Evolutionary conservation across 2,797 vertebrate species (phyloP), one percentile per base, ranked within the genome.

Genomic region (Mastacembelus armatus): DNA sequence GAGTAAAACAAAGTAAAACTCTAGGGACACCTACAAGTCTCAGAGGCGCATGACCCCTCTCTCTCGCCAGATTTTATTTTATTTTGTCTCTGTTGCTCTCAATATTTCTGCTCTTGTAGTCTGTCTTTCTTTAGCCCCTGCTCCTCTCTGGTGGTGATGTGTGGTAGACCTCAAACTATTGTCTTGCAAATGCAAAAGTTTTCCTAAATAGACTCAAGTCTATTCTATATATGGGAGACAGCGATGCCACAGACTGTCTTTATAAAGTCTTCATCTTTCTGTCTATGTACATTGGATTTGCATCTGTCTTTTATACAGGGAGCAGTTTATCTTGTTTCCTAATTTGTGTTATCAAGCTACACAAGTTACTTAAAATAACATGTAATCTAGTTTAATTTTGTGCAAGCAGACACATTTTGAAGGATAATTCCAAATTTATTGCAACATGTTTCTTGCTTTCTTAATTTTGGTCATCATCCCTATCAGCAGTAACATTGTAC

Each of bases 101-200:
- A 10, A 29, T 50, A 54, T 76, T 61, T 64, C 62, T 21, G 15
- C 49, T 77, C 66, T 61, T 7, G n/a, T 14, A 54, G 61, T 33
- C 71, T 40, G 61, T 66, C 77, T 80, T 32, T 84, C 79, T 79
- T 75, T 70, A 81, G 76, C 83, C 72, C 65, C 30, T 45, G 52
- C 67, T 84, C 64, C 75, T 85, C 81, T 80, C 71, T 73, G 74
- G 66, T 83, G 74, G 63, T 65, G 71, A 85, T 72, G 56, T 90
- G 89, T 71, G 88, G 89, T 90, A 74, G 65, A 89, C 89, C 89
- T 89, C 88, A 89, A 79, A 85, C 81, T 78, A 88, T 89, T 88
- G 85, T 87, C 74, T 89, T 88, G 80, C 85, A 84, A 78, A 84
- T 84, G 79, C 74, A 83, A 88, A 89, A 73, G 83, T 85, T 86